Base-by-base conservation (phyloP, 30 jellyfish, hydroid and myxozoan genomes). In the Calvadosia cruxmelitensis region DNA sequence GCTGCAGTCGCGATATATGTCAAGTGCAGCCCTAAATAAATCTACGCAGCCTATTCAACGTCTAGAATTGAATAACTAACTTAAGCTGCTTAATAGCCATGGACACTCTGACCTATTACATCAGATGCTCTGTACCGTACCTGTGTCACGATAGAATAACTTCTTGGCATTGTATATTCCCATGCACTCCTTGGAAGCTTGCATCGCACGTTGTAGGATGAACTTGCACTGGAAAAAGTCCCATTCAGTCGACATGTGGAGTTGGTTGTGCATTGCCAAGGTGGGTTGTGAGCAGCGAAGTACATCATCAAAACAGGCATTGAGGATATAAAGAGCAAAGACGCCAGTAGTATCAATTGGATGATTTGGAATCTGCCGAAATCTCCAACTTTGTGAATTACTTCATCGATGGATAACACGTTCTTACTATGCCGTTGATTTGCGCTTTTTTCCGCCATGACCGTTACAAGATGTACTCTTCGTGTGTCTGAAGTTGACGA, bases 141-240 rank as follows among this genome's bases (percentile, higher is more conserved):
- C 84, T 84, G 82, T 2, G 95, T 84, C 26, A 84, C 93, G 33
- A 84, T 70, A 1, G 95, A 84, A 27, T 69, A 72, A 0, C 77
- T 51, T 71, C 53, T 50, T 3, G 48, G 36, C 5, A 62, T 77
- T 15, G 87, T 33, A 57, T 57, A 84, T n/a, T 84, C 87, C 95
- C 95, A 84, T 31, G 72, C 92, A 66, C 53, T 66, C 50, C 93
- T 53, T 27, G 31, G 52, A 48, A 84, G n/a, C 0, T 66, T 52
- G 75, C 95, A 84, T 61, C 92, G 52, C 49, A 27, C 29, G 3
- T 26, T 69, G 49, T 67, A 84, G 33, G 10, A 13, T 29, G 33
- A 5, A 35, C 76, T 72, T 12, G 64, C 25, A 12, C 74, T 0
- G 20, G 72, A 20, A 35, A 73, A 23, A 1, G 81, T 64, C 16